Base-by-base conservation (phyloP, 2,888 invertebrate genomes). In the Falcaria lacertinaria region DNA sequence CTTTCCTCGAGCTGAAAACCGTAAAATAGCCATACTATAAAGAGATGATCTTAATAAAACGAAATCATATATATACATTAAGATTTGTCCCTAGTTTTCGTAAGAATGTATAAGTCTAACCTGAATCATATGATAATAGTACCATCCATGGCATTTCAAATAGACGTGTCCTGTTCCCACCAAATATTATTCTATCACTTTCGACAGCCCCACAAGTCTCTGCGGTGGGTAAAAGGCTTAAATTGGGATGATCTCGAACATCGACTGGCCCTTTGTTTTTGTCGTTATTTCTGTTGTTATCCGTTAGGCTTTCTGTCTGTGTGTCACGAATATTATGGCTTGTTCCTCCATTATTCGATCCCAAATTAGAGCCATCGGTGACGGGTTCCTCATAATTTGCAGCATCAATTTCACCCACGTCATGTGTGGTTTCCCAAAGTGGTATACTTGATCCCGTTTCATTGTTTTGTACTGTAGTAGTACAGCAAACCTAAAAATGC, bases 111-210 rank as follows among this genome's bases (percentile, higher is more conserved):
- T 17, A n/a, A n/a, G 15, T 39, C 52, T 48, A 56, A 88, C 89
- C 60, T 43, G 82, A 74, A 39, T 83, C 69, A 54, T 94, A 95
- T 1, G 91, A 90, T n/a, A 95, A 67, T 1, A 94, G 78, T 0
- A 92, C 94, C 93, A 95, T 93, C 94, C 94, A 95, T 0, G 95
- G 95, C 75, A 91, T 94, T 56, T 94, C 93, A 33, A 89, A 91
- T 3, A 94, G 67, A 0, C 72, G 73, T 0, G 94, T 92, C 45
- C 86, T 78, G 35, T 91, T 88, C 0, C 94, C 95, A 2, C 91
- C 90, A 16, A 91, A 79, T 37, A 95, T n/a, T n/a, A n/a, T 91
- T 57, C 91, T 90, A 35, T 90, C 83, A 5, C 80, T 74, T 8
- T 86, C 82, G 4, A 91, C 65, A 0, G 73, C 71, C 0, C 94